These are phyloP conservation scores for Erannis defoliaria DNA, from an alignment of 2,888 invertebrate species.

Conservation along the genomic window DNA sequence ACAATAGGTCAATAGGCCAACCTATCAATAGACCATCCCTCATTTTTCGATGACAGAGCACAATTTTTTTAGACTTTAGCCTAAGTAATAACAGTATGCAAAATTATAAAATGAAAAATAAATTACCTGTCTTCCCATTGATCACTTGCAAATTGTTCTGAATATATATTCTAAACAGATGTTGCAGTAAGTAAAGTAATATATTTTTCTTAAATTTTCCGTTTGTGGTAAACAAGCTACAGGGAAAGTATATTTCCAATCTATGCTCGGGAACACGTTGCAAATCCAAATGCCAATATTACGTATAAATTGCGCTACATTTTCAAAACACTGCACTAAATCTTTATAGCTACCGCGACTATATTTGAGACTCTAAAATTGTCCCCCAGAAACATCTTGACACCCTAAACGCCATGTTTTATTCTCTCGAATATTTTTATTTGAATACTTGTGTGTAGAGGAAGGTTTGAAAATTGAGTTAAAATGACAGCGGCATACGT, in stretches of 20 bases:
- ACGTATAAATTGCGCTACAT: slow-evolving; percentile 47
- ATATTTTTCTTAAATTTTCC: neutral
- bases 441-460: slow-evolving; percentile 60
- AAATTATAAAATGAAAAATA: too few relatives aligned
- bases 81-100: too few relatives aligned
- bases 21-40: too few relatives aligned
- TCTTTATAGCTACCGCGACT: slow-evolving; percentile 77
- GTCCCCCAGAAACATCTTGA: slow-evolving; percentile 71
- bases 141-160: too few relatives aligned
- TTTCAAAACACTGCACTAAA: slow-evolving; percentile 65
- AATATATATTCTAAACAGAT: too few relatives aligned
- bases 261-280: slow-evolving; percentile 37
- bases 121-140: too few relatives aligned
- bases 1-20: too few relatives aligned
- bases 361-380: slow-evolving; percentile 71
- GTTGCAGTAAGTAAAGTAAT: too few relatives aligned
- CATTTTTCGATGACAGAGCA: too few relatives aligned
- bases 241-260: slow-evolving; percentile 34
- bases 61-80: too few relatives aligned
- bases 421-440: slow-evolving; percentile 80
- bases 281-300: slow-evolving; percentile 43
- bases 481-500: slow-evolving; percentile 85
- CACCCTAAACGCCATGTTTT: slow-evolving; percentile 79
- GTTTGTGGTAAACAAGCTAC: slow-evolving; percentile 1
- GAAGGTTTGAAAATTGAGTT: slow-evolving; percentile 82